Conservation (phyloP, 2,113 vertebrate species). For the Ivindomyrus marchei region DNA sequence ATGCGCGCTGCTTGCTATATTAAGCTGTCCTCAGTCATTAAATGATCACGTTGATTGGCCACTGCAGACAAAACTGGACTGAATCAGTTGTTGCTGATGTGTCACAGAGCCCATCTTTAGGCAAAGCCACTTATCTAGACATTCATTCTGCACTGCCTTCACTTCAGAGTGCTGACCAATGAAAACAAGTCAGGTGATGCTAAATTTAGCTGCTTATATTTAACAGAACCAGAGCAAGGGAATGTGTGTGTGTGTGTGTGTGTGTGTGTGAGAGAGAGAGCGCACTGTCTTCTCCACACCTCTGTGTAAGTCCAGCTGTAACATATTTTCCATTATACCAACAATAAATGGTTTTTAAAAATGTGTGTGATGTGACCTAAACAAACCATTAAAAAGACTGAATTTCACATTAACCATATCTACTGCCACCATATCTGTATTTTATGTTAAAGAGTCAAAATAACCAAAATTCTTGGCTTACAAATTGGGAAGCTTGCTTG, state of each 20-base stretch:
- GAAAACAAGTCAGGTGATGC: background rate
- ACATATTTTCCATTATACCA: background rate
- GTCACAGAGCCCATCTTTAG: background rate
- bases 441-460: background rate
- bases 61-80: background rate
- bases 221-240: background rate
- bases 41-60: background rate
- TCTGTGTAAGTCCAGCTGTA: background rate
- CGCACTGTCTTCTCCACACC: background rate
- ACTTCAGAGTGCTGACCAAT: background rate
- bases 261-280: background rate
- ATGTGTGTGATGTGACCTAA: background rate
- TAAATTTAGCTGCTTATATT: background rate
- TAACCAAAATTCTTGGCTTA: background rate
- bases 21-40: background rate
- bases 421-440: background rate
- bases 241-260: background rate
- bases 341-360: background rate
- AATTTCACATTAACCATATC: background rate
- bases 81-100: background rate
- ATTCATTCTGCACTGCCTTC: background rate
- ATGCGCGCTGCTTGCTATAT: background rate
- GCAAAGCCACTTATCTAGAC: background rate
- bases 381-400: background rate
- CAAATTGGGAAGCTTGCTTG: background rate